Evolutionary conservation across 2,888 invertebrate species (phyloP), one percentile per base, ranked within the genome.

Genomic region (Actias luna): DNA sequence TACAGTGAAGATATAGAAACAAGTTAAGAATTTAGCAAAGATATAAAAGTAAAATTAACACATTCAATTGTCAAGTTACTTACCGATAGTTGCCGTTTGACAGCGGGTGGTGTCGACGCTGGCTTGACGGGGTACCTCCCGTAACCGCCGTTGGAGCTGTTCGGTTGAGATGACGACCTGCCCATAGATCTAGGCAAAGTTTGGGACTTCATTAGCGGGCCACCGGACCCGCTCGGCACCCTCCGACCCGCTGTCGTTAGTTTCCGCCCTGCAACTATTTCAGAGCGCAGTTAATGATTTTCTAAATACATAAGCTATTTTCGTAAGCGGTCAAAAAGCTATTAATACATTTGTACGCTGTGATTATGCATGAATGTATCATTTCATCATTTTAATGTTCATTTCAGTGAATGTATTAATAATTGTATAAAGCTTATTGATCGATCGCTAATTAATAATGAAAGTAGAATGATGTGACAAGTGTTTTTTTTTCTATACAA

Each of bases 101-200:
- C 95, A n/a, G 97, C 96, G 0, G 97, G 97, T 12, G 97, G 97
- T 0, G 97, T 97, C 0, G 96, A 96, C 1, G 96, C 95, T 4
- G 96, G 95, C 83, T 97, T 85, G 92, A 94, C 69, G 79, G 94
- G 85, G 78, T 92, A 87, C 75, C 93, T 75, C 74, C 86, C 78
- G 76, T 89, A 84, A 63, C 83, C 71, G 1, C 91, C 89, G 46
- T 92, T 84, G 31, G 93, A 92, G 61, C 93, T 94, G 72, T 93
- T 93, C 0, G 94, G 93, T 67, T 94, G 92, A 2, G 93, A 92
- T 0, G 94, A 87, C 0, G 93, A 91, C 63, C 94, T 89, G 57
- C 97, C 97, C 95, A 97, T 96, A 63, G 96, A 97, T 62, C 97
- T 93, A 0, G 98, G 98, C 67, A 98, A 89, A 2, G 97, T 98